Base-by-base conservation (phyloP, 2,797 vertebrate species). In the Eremophila alpestris region DNA sequence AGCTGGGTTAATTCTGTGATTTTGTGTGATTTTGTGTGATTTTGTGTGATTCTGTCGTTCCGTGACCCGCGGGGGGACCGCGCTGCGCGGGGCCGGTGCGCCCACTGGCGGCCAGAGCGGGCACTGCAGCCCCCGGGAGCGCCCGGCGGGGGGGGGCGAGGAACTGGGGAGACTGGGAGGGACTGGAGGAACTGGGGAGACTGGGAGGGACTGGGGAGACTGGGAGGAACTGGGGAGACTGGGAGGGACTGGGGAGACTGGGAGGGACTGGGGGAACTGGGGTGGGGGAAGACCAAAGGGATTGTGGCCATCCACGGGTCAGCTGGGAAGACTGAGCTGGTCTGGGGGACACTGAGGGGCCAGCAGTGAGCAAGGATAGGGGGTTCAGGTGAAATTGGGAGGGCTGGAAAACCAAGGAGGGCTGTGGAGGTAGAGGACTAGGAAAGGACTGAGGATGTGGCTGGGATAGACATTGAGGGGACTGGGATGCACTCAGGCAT, bases 71-170 rank as follows among this genome's bases (percentile, higher is more conserved):
- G 24, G 29, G 34, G n/a, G 9, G 12, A 11, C 11, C 1, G 52
- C 43, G 17, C 32, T 49, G 62, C 6, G 38, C 30, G 64, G 80
- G 8, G 13, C 29, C 2, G 32, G 32, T 5, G 45, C 91, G 96
- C 85, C 94, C 95, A 60, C 97, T 75, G 60, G 91, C 96, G 97
- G 95, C 34, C 26, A 13, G 22, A 8, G 24, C 7, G 48, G 82
- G 97, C 76, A 95, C 94, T 84, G 83, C 83, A 49, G 45, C 32
- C 17, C 4, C 5, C 32, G 34, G 27, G 55, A 43, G 65, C 32
- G 24, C 34, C 26, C 41, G 21, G 27, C 29, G 32, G 15, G 45
- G 3, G 9, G 48, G 16, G 16, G 36, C 8, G 43, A 2, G 41
- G 20, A 21, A 38, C 12, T 14, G 43, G 16, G 30, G 30, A 20